Conservation (phyloP, 2,888 invertebrate species). For the Chrysolina americana region DNA sequence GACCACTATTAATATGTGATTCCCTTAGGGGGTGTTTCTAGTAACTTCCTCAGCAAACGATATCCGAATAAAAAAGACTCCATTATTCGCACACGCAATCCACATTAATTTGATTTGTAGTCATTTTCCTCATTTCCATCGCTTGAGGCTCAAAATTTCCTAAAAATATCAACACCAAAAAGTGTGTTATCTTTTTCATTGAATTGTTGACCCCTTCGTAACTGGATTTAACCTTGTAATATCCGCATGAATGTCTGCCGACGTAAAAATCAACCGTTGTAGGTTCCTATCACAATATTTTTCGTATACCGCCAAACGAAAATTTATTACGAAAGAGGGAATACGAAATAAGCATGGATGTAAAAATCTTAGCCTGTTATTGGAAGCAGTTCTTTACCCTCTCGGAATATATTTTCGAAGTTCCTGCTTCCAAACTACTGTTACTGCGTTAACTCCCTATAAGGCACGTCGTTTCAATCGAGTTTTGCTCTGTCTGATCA, state of each 20-base stretch:
- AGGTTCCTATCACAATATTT: slow-evolving; percentile 1
- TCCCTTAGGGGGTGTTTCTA: too few relatives aligned
- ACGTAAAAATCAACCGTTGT: neutral
- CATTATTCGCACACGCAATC: too few relatives aligned
- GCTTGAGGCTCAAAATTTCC: too few relatives aligned
- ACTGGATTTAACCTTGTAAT: neutral
- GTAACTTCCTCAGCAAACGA: too few relatives aligned
- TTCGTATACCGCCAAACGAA: slow-evolving; percentile 11
- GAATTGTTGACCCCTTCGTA: neutral
- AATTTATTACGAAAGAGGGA: slow-evolving; percentile 27
- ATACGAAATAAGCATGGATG: slow-evolving; percentile 28
- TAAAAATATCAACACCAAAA: too few relatives aligned
- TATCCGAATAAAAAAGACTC: too few relatives aligned
- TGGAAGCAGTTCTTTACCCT: slow-evolving; percentile 22
- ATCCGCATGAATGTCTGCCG: neutral
- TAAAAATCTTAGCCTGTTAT: slow-evolving; percentile 20
- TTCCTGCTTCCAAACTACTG: slow-evolving; percentile 20
- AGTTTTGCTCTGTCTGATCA: slow-evolving; percentile 18
- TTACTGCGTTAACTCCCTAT: slow-evolving; percentile 25
- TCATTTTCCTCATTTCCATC: too few relatives aligned
- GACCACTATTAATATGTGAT: too few relatives aligned
- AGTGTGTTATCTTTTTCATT: too few relatives aligned
- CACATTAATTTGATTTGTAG: too few relatives aligned
- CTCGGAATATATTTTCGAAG: slow-evolving; percentile 25
- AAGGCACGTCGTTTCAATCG: slow-evolving; percentile 18